Base-by-base conservation (phyloP, 2,888 invertebrate genomes). In the Thymelicus acteon region DNA sequence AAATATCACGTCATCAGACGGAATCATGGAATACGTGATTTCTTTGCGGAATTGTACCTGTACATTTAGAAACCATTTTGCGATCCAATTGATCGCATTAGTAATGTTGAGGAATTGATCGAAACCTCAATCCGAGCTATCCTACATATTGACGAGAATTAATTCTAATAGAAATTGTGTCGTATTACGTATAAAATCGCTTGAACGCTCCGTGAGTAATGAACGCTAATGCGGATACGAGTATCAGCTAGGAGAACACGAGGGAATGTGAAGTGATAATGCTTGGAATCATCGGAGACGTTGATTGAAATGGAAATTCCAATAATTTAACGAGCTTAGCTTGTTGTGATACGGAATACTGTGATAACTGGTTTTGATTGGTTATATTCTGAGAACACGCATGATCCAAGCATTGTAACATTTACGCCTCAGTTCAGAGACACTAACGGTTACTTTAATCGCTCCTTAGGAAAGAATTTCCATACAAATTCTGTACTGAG, bases 1-100 rank as follows among this genome's bases (percentile, higher is more conserved):
- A 82, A 80, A 80, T 80, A 78, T 79, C 75, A 78, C 78, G 75
- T 79, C 75, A 75, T 76, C 62, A 19, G 74, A 72, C 71, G 57
- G 70, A 68, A 75, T 76, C 74, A 72, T 71, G 57, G 70, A 68
- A 75, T 76, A 37, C 19, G 62, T 39, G 1, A 40, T 13, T 40
- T 54, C 37, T 5, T 39, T 44, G 10, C 24, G 24, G 13, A 12
- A 47, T 24, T 47, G 47, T 19, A 13, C 7, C 12, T 19, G 7
- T 2, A 40, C 6, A 44, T 54, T 54, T 24, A 54, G 24, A 12
- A 54, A 54, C 24, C 31, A 10, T 39, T 39, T 0, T 13, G n/a
- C 0, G n/a, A 58, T 58, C 7, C 39, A 4, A 39, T 58, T 58
- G 37, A 58, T 39, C 54, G 10, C 2, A 54, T n/a, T 58, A 58